A percentile compares a stretch with the other conserved stretches of the same genome.
Conservation (phyloP, 64 coral and sea anemone genomes). For the Dendronephthya gigantea region DNA sequence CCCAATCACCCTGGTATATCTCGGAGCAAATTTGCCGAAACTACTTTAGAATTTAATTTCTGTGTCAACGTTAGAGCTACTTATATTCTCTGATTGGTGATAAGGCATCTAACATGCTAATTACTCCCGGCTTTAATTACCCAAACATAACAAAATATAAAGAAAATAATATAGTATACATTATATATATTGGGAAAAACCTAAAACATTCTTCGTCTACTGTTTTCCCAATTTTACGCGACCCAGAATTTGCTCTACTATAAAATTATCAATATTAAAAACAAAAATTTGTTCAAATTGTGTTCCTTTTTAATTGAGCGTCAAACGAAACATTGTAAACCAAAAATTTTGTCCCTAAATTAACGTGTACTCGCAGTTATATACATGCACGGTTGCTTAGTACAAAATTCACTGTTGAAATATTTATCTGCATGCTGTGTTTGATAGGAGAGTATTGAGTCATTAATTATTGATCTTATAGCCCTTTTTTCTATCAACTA, state of each 20-base stretch:
- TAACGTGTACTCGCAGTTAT: neutral
- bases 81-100: neutral
- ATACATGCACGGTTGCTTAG: neutral
- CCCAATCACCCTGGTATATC: neutral
- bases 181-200: neutral
- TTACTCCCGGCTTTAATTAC: neutral
- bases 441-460: neutral
- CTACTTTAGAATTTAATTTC: neutral
- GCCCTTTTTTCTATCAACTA: neutral
- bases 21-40: neutral
- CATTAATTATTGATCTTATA: conserved; percentile 5
- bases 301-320: neutral
- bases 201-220: neutral
- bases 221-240: neutral
- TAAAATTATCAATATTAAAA: neutral
- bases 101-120: conserved; percentile 3
- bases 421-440: neutral
- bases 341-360: neutral
- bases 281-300: neutral
- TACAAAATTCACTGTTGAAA: neutral
- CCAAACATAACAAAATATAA: conserved; percentile 2
- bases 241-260: neutral
- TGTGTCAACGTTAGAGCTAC: neutral
- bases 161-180: neutral
- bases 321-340: neutral